Conservation (phyloP, 2,797 vertebrate genomes). For the Pelochelys cantorii region DNA sequence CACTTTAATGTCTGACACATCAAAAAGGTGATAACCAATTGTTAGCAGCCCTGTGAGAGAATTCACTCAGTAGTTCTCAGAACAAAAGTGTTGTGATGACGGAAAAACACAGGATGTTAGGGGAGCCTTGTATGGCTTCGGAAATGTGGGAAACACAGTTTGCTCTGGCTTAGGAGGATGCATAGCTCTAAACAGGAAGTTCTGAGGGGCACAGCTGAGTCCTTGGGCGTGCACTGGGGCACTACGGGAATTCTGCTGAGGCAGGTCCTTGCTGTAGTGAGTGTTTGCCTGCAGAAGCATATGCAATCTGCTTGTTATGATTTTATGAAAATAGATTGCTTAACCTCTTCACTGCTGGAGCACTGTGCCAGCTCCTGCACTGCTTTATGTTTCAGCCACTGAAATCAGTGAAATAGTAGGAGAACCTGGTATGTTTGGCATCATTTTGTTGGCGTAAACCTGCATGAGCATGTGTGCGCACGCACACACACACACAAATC, state of each 20-base stretch:
- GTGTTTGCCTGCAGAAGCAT: not conserved
- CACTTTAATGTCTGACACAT: slow-evolving; percentile 59
- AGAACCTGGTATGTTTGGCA: not conserved
- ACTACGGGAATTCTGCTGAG: slow-evolving; percentile 2
- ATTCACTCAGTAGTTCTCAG: slow-evolving; percentile 75
- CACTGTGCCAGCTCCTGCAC: rapidly evolving
- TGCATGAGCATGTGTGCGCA: too few species aligned
- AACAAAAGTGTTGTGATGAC: slow-evolving; percentile 57
- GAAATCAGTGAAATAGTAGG: not conserved
- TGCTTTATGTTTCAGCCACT: not conserved
- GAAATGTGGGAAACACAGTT: slow-evolving; percentile 80
- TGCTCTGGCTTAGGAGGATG: slow-evolving; percentile 67
- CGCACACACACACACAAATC: not conserved
- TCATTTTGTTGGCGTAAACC: not conserved
- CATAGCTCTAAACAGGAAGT: slow-evolving; percentile 84
- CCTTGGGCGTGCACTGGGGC: not conserved
- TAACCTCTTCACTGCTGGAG: not conserved
- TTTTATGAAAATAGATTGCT: slow-evolving; percentile 30
- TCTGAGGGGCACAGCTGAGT: slow-evolving; percentile 54
- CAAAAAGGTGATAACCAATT: slow-evolving; percentile 77
- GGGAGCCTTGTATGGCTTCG: slow-evolving; percentile 58
- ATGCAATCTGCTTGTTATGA: rapidly evolving
- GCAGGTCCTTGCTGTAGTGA: not conserved
- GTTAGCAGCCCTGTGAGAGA: slow-evolving; percentile 78
- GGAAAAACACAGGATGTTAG: slow-evolving; percentile 83